Conservation (phyloP, 2,113 vertebrate genomes). For the Dendropsophus ebraccatus region DNA sequence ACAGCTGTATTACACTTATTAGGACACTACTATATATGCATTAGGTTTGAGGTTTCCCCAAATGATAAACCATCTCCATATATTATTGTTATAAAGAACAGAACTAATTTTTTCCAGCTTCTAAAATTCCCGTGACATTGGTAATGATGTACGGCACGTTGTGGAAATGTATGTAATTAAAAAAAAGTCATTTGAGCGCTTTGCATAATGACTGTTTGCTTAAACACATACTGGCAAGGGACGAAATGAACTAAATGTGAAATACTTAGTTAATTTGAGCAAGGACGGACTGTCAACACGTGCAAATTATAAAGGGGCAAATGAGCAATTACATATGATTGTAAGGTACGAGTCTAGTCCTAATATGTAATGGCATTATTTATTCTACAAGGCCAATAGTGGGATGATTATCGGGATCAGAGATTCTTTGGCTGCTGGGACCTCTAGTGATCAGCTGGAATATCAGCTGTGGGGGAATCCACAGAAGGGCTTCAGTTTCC, state of each 20-base stretch:
- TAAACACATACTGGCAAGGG: conserved; percentile 3
- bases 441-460: background rate
- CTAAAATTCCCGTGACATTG: background rate
- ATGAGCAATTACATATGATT: background rate
- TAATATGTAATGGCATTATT: background rate
- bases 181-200: background rate
- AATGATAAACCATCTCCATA: background rate
- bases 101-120: background rate
- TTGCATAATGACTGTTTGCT: conserved; percentile 36
- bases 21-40: background rate
- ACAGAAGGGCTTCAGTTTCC: background rate
- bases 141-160: conserved; percentile 13
- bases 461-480: background rate
- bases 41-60: background rate
- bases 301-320: background rate
- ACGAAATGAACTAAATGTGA: background rate
- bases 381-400: background rate
- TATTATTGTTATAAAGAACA: background rate
- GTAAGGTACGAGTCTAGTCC: background rate
- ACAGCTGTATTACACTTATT: background rate
- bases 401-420: background rate
- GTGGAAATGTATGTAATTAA: conserved; percentile 36
- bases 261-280: background rate
- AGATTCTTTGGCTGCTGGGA: background rate
- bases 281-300: background rate